phyloP scores from a whole-genome alignment of 1,140 invertebrate species.

The Luehdorfia chinensis region DNA sequence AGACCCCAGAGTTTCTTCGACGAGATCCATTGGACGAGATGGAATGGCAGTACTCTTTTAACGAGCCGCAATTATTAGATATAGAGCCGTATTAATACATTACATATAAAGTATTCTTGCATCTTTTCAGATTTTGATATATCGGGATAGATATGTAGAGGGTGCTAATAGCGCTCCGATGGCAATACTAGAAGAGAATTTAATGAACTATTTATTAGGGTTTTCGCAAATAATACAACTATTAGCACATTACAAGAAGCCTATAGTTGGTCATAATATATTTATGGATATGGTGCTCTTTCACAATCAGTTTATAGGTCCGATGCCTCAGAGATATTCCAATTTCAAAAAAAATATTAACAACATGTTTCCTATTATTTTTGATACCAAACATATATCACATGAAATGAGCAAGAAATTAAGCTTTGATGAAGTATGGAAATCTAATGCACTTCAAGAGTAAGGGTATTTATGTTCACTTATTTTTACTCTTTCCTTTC shows the following conservation, averaged over 20 bases:
- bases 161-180: conserved; percentile 51
- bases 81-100: too few species aligned
- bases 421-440: conserved; percentile 74
- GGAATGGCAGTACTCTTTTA: too few species aligned
- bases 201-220: conserved; percentile 79
- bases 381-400: conserved; percentile 85
- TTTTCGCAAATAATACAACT: conserved; percentile 83
- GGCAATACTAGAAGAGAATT: conserved; percentile 61
- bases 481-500: background rate
- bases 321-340: conserved; percentile 81
- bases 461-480: conserved; percentile 40
- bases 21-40: too few species aligned
- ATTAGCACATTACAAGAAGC: conserved; percentile 79
- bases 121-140: conserved; percentile 69
- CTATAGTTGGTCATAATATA: conserved; percentile 86
- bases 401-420: conserved; percentile 73
- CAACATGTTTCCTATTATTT: conserved; percentile 82
- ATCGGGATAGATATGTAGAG: conserved; percentile 62
- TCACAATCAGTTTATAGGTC: conserved; percentile 84
- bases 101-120: too few species aligned
- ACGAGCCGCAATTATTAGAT: too few species aligned
- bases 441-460: conserved; percentile 71
- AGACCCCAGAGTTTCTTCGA: too few species aligned
- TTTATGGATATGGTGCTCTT: conserved; percentile 84
- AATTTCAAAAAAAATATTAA: conserved; percentile 82